These are phyloP conservation scores for Drosophila lacteicornis DNA, from an alignment of 1,140 invertebrate species.

Conservation along the genomic window DNA sequence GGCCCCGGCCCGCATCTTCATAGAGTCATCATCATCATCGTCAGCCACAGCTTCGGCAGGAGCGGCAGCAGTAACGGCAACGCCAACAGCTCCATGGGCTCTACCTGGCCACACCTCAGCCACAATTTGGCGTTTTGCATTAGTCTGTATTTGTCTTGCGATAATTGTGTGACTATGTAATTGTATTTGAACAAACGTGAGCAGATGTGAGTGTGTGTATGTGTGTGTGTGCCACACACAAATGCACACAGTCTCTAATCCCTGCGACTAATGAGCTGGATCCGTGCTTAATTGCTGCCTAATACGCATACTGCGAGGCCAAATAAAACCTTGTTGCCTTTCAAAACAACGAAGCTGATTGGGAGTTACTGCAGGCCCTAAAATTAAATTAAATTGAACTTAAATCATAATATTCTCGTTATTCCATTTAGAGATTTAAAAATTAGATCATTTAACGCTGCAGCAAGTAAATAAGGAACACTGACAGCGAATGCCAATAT, in stretches of 20 bases:
- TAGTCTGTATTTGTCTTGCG: slow-evolving; percentile 74
- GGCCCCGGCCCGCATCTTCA: slow-evolving; percentile 39
- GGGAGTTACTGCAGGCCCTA: not conserved
- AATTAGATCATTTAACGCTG: not conserved
- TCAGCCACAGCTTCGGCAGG: slow-evolving; percentile 12
- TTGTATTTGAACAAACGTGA: slow-evolving; percentile 67
- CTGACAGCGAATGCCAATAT: not conserved
- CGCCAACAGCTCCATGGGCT: slow-evolving; percentile 25
- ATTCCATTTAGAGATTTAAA: too few species aligned
- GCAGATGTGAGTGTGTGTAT: slow-evolving; percentile 27
- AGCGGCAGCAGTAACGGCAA: slow-evolving; percentile 22
- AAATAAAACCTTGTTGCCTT: slow-evolving; percentile 25
- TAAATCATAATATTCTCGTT: too few species aligned
- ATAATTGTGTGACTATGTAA: slow-evolving; percentile 82
- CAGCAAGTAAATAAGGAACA: too few species aligned
- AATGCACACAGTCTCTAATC: slow-evolving; percentile 31
- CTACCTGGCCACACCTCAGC: slow-evolving; percentile 69
- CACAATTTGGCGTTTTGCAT: slow-evolving; percentile 77
- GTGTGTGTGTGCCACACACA: slow-evolving; percentile 6
- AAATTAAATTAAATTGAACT: not conserved
- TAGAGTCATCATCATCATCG: slow-evolving; percentile 46
- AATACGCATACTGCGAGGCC: slow-evolving; percentile 5
- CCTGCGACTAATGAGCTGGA: slow-evolving; percentile 69
- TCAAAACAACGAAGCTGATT: slow-evolving; percentile 36
- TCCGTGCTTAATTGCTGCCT: slow-evolving; percentile 56